Evolutionary conservation across 2,113 vertebrate genomes (phyloP).

Genomic region (Alethe castanea): DNA sequence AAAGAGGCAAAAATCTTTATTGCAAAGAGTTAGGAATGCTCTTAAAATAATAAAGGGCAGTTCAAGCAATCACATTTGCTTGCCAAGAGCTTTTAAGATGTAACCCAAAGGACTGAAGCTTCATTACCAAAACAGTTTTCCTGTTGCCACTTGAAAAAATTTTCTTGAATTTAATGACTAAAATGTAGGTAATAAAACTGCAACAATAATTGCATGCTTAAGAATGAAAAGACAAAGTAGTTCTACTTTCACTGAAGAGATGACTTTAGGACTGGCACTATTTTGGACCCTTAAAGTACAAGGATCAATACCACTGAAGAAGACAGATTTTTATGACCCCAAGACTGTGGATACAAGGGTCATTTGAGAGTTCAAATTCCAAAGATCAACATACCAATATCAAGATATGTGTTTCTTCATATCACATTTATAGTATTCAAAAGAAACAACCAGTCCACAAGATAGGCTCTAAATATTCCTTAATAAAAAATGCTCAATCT

Average conservation of each 20-base stretch:
- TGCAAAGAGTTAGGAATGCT: slow-evolving; percentile 6
- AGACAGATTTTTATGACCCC: not conserved
- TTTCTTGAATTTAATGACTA: not conserved
- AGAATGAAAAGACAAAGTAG: not conserved
- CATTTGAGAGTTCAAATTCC: not conserved
- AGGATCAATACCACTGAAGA: not conserved
- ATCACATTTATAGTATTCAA: not conserved
- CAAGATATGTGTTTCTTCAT: not conserved
- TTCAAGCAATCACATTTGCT: slow-evolving; percentile 1
- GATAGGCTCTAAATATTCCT: not conserved
- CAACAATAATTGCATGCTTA: not conserved
- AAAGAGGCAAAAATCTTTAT: slow-evolving; percentile 17
- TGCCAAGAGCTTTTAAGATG: slow-evolving; percentile 67
- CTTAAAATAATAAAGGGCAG: slow-evolving; percentile 35
- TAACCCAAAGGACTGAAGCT: slow-evolving; percentile 58
- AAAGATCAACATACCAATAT: not conserved
- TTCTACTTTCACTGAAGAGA: not conserved
- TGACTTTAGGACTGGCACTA: not conserved
- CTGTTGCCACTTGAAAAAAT: not conserved
- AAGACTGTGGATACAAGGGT: not conserved
- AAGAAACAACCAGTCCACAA: not conserved
- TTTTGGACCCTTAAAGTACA: not conserved
- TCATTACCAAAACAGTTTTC: not conserved
- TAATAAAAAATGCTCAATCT: not conserved
- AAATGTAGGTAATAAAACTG: not conserved